Evolutionary conservation across 2,113 vertebrate genomes (phyloP), one percentile per base, ranked within the genome.

Genomic region (Regulus satrapa): DNA sequence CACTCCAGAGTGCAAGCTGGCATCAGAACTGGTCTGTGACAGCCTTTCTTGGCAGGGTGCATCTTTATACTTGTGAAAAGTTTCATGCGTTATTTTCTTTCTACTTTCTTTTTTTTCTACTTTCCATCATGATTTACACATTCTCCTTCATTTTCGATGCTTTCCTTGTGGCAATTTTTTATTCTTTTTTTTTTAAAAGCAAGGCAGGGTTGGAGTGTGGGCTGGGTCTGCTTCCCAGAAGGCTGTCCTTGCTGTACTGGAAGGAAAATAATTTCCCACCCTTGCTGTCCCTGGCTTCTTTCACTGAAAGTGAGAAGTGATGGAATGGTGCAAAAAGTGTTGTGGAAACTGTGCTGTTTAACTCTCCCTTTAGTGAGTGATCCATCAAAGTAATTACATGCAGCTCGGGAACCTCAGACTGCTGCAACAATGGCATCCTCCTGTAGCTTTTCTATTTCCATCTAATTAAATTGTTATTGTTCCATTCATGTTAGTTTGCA

Each of bases 391-490:
- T 82, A 71, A 94, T 76, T 71, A 45, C 73, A 62, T 2, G 18
- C 32, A 64, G 43, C 76, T 46, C 32, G 1, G 80, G 58, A 94
- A 15, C 41, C 45, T 85, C 46, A 58, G 61, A 5, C 48, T 88
- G 67, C 85, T 74, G 29, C 66, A 83, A 71, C 69, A 61, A 5
- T 28, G 48, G n/a, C 40, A 18, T 36, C 72, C 68, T 85, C 64
- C 85, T 74, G 67, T 26, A 88, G 85, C 63, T 92, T 68, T 88
- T 80, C 69, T 59, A 11, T 82, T 95, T 83, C 72, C 95, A 68
- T 69, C 80, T 95, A 79, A 97, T 97, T 88, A 93, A 92, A 96
- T 88, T 3, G 14, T 94, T 96, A 92, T 92, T 92, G 77, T 96
- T 96, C 58, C 87, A 25, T 79, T 74, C 21, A 14, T 5, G 54